Base-by-base conservation (phyloP, 2,113 vertebrate genomes). In the Misgurnus anguillicaudatus region DNA sequence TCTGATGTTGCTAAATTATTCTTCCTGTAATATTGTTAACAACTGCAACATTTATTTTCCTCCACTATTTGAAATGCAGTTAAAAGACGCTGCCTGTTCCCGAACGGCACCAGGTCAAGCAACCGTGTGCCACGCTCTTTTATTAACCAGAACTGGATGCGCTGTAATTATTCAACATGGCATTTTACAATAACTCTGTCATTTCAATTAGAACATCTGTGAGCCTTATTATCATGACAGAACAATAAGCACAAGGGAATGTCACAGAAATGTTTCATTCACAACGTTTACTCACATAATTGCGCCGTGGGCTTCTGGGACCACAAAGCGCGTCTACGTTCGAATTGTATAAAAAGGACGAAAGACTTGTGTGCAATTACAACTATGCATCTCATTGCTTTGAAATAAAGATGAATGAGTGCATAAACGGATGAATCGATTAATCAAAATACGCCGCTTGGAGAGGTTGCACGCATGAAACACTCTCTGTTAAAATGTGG, bases 181-280 rank as follows among this genome's bases (percentile, higher is more conserved):
- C 45, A 62, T 65, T 31, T 75, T 63, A 53, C 42, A 58, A 73
- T 41, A 53, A 42, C 38, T 5, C n/a, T 19, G 63, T 57, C 75
- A 57, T 70, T 58, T 72, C 48, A 76, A 31, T 47, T 77, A 67
- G 21, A 65, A 63, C 41, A 70, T 76, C 69, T 53, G 36, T 17
- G 70, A 60, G 68, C 45, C 45, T 72, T 61, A 71, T 64, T 36
- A 55, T 9, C 53, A 57, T 41, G 36, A 9, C 45, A 0, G 9
- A 72, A 63, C 39, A 68, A 69, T 70, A n/a, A 41, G 47, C 42
- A 63, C 45, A 70, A 45, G 24, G 42, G 45, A 36, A 60, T 48
- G 36, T 36, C 31, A 48, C 47, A 42, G 24, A 63, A n/a, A 60
- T 21, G 21, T 47, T 62, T 70, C 67, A 63, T 9, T 69, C 16